These are phyloP conservation scores for Theropithecus gelada DNA, from an alignment of 2,113 vertebrate species.

Conservation along the genomic window DNA sequence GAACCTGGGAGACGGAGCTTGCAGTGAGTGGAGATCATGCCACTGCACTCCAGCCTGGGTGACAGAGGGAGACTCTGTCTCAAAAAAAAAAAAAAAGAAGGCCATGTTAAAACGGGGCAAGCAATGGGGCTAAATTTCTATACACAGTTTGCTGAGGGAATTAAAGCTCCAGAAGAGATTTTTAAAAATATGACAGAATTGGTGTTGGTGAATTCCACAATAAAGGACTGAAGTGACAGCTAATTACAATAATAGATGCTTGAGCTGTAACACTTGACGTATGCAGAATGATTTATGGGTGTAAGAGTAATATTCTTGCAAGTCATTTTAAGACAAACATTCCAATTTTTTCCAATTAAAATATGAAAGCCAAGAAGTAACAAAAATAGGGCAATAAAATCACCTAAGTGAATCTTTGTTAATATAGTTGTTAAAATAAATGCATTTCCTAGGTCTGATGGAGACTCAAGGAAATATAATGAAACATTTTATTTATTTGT, in stretches of 20 bases:
- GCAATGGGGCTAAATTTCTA: not conserved
- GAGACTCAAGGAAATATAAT: not conserved
- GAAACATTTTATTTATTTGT: not conserved
- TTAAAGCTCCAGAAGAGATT: slow-evolving; percentile 24
- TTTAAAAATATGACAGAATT: slow-evolving; percentile 35
- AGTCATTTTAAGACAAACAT: slow-evolving; percentile 35
- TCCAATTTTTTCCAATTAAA: slow-evolving; percentile 61
- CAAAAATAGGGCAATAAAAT: slow-evolving; percentile 40
- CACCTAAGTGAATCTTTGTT: slow-evolving; percentile 42
- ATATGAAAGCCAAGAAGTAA: slow-evolving; percentile 41
- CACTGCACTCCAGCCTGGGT: too few relatives aligned
- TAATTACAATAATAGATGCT: slow-evolving; percentile 59
- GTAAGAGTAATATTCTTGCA: not conserved
- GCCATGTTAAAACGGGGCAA: not conserved
- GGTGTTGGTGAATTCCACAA: slow-evolving; percentile 17
- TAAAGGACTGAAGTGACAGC: slow-evolving; percentile 62
- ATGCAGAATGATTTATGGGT: slow-evolving; percentile 22
- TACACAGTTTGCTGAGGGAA: not conserved
- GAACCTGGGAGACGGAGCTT: too few relatives aligned
- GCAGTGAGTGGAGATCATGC: too few relatives aligned
- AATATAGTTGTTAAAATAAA: slow-evolving; percentile 48
- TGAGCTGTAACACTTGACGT: not conserved
- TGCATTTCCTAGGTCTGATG: not conserved
- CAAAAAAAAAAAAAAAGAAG: not conserved
- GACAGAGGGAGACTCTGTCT: too few relatives aligned